Percentiles rank a stretch among this genome's conserved stretches.
Evolutionary conservation across 2,888 invertebrate species (phyloP).

Genomic region (Vesta saturnalis): DNA sequence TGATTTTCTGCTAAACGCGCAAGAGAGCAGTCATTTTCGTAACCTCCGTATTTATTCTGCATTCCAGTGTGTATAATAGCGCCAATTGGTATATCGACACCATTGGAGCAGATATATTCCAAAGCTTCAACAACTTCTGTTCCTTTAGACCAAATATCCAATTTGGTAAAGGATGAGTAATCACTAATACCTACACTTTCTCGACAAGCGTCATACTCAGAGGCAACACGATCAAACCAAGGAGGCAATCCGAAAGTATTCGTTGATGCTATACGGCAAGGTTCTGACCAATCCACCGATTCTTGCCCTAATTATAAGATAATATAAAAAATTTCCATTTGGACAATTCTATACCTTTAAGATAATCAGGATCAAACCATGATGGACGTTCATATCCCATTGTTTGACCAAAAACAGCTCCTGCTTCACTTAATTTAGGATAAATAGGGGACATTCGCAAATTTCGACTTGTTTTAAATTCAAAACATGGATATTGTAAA

Average conservation of each 20-base stretch:
- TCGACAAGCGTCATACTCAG: slow-evolving; percentile 93
- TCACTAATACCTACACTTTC: slow-evolving; percentile 94
- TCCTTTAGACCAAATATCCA: slow-evolving; percentile 92
- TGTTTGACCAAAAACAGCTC: slow-evolving; percentile 95
- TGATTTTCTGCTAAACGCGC: slow-evolving; percentile 88
- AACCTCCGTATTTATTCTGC: slow-evolving; percentile 95
- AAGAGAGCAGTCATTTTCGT: slow-evolving; percentile 97
- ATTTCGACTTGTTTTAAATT: slow-evolving; percentile 89
- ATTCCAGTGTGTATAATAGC: slow-evolving; percentile 97
- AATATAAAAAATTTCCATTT: too few relatives aligned
- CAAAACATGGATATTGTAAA: slow-evolving; percentile 83
- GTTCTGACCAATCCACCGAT: slow-evolving; percentile 63
- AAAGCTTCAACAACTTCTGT: slow-evolving; percentile 88
- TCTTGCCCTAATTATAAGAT: slow-evolving; percentile 48
- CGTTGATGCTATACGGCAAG: slow-evolving; percentile 78
- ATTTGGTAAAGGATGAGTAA: slow-evolving; percentile 97
- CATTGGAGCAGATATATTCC: slow-evolving; percentile 94
- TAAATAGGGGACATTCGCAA: slow-evolving; percentile 95
- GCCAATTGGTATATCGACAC: slow-evolving; percentile 93
- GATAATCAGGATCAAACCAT: slow-evolving; percentile 77
- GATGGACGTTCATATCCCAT: slow-evolving; percentile 98
- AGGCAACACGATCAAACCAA: slow-evolving; percentile 90
- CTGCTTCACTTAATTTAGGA: slow-evolving; percentile 87
- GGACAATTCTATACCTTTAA: background rate
- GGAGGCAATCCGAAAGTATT: slow-evolving; percentile 90